A percentile compares a stretch with the other conserved stretches of the same genome.
Evolutionary conservation across 53 echinoderm and acorn worm genomes (phyloP).

Genomic region (Stichopus horrens): DNA sequence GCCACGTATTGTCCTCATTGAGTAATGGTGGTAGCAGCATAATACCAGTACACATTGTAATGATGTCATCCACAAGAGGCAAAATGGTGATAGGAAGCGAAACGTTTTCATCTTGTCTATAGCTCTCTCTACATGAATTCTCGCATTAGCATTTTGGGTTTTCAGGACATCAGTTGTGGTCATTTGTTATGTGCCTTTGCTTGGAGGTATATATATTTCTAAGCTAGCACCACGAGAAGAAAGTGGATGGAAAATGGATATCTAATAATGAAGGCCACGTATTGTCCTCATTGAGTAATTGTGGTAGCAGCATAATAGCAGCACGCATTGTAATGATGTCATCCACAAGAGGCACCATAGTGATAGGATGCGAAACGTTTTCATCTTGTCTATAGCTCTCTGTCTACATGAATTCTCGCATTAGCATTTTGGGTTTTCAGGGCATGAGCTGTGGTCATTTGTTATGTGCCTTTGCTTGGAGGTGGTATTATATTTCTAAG

Average conservation of each 20-base stretch:
- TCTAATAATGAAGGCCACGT: background rate
- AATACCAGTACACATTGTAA: slow-evolving; percentile 32
- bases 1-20: background rate
- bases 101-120: slow-evolving; percentile 34
- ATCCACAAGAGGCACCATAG: slow-evolving; percentile 52
- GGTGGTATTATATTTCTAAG: slow-evolving; percentile 48
- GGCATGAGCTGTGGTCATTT: slow-evolving; percentile 47
- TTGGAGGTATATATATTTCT: slow-evolving; percentile 38
- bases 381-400: slow-evolving; percentile 42
- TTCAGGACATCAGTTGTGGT: slow-evolving; percentile 38
- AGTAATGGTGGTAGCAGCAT: slow-evolving; percentile 12
- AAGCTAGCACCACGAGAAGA: slow-evolving; percentile 31
- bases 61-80: slow-evolving; percentile 56
- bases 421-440: slow-evolving; percentile 57
- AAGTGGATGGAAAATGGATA: background rate
- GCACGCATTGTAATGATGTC: slow-evolving; percentile 50
- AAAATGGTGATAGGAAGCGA: slow-evolving; percentile 48
- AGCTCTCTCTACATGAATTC: slow-evolving; percentile 53
- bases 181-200: slow-evolving; percentile 45
- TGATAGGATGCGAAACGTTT: slow-evolving; percentile 47
- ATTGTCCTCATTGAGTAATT: background rate
- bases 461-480: slow-evolving; percentile 34
- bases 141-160: slow-evolving; percentile 57
- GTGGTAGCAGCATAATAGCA: slow-evolving; percentile 4
- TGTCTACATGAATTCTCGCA: slow-evolving; percentile 50